Evolutionary conservation across 2,888 invertebrate species (phyloP).

Genomic region (Drosophila monieri): DNA sequence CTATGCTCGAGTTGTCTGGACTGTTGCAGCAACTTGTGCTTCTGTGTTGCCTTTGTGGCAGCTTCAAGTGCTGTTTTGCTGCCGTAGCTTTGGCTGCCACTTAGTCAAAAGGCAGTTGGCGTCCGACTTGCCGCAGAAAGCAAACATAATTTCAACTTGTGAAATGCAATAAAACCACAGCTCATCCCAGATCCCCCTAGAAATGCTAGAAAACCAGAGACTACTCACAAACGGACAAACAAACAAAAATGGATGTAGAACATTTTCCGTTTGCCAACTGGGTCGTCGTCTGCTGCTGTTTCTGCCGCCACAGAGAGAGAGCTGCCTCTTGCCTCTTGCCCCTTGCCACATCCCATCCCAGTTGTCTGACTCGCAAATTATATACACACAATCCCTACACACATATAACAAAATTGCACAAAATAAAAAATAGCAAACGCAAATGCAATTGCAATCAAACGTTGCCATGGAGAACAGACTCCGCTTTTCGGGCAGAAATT

Average conservation of each 20-base stretch:
- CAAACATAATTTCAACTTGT: conserved; percentile 68
- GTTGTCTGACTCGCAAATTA: conserved; percentile 33
- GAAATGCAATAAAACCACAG: conserved; percentile 59
- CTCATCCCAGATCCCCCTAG: conserved; percentile 20
- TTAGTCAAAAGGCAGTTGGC: conserved; percentile 49
- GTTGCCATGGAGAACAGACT: conserved; percentile 32
- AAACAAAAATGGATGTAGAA: conserved; percentile 47
- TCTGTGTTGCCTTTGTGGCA: conserved; percentile 42
- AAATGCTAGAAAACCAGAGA: conserved; percentile 4
- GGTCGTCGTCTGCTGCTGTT: conserved; percentile 22
- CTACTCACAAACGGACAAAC: conserved; percentile 7
- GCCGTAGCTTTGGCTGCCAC: conserved; percentile 39
- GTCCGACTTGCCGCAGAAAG: conserved; percentile 52
- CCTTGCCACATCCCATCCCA: conserved; percentile 5
- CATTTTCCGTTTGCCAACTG: conserved; percentile 47
- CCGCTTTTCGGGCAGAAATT: conserved; percentile 6
- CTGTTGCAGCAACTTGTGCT: conserved; percentile 17
- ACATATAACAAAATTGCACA: conserved; percentile 17
- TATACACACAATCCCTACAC: conserved; percentile 10
- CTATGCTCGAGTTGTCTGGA: conserved; percentile 23
- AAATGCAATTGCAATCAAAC: conserved; percentile 40
- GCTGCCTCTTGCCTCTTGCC: background rate
- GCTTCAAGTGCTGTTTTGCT: conserved; percentile 42
- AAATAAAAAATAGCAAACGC: conserved; percentile 17
- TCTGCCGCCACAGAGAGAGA: conserved; percentile 4